Base-by-base conservation (phyloP, 2,113 vertebrate species). In the Chlamydotis undulata region DNA sequence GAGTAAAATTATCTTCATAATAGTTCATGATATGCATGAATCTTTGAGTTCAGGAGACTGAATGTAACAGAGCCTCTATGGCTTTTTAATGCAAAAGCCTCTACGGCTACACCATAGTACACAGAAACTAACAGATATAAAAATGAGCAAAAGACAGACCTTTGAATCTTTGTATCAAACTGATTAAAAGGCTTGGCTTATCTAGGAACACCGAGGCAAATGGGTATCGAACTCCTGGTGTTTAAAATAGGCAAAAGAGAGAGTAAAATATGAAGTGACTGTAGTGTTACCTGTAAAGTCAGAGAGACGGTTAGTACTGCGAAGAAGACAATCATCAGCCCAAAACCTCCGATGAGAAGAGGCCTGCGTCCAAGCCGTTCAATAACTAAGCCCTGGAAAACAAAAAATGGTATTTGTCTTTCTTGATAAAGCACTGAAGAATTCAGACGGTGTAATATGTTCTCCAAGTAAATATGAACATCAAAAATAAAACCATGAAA, bases 331-430 rank as follows among this genome's bases (percentile, higher is more conserved):
- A 98, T 55, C 99, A 99, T 99, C 65, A 99, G 91, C 25, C 97
- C 97, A 69, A 99, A 99, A 22, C 99, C 99, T 7, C 99, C 99
- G 2, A 99, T 99, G 84, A 99, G 98, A 16, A 99, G 98, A 14
- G 98, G 98, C 37, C 98, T 98, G 57, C 99, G 98, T 15, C 99
- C 99, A 0, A 99, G 97, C 4, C 97, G 97, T 74, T 99, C 99
- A 11, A 99, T 98, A 56, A 99, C 98, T 76, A 99, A 96, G 28
- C 99, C 98, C 99, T 99, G 93, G 35, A 50, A 82, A 73, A 53
- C 55, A 95, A 52, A 12, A 35, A 37, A 2, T 14, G 35, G 5
- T 45, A 76, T 49, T 57, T 82, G 14, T 60, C 24, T 80, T 67
- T 45, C 35, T 26, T 61, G 35, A 60, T 49, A 70, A 78, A 88